A percentile compares a stretch with the other conserved stretches of the same genome.
These are phyloP conservation scores for Tachysurus fulvidraco DNA, from an alignment of 2,113 vertebrate species.

Conservation along the genomic window DNA sequence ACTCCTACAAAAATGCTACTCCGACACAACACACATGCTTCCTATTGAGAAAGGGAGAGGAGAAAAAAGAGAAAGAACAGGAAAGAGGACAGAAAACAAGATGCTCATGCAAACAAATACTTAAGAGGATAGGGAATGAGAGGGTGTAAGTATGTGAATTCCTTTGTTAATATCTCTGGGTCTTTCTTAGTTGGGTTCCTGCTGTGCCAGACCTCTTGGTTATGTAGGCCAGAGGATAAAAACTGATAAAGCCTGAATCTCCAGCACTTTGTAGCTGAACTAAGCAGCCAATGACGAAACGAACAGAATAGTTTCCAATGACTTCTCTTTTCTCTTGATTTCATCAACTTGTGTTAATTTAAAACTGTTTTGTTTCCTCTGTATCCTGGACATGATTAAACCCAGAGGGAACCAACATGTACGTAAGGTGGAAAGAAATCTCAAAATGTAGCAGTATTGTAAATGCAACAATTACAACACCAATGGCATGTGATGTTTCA, in stretches of 20 bases:
- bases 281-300: too few relatives aligned
- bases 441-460: too few relatives aligned
- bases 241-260: slow-evolving; percentile 12
- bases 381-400: too few relatives aligned
- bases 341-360: too few relatives aligned
- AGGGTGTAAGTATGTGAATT: background rate
- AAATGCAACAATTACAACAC: too few relatives aligned
- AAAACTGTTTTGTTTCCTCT: too few relatives aligned
- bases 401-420: too few relatives aligned
- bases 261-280: background rate
- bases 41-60: slow-evolving; percentile 17
- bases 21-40: slow-evolving; percentile 40
- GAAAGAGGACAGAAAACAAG: background rate
- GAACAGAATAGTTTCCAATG: too few relatives aligned
- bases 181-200: background rate
- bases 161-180: background rate
- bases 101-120: slow-evolving; percentile 1
- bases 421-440: too few relatives aligned
- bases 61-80: background rate
- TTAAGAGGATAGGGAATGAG: background rate
- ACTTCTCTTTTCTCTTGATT: too few relatives aligned
- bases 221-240: slow-evolving; percentile 40
- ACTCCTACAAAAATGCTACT: slow-evolving; percentile 18
- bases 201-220: background rate
- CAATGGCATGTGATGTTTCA: too few relatives aligned